Conservation (phyloP, 1,140 invertebrate genomes). For the Bombus superbus region DNA sequence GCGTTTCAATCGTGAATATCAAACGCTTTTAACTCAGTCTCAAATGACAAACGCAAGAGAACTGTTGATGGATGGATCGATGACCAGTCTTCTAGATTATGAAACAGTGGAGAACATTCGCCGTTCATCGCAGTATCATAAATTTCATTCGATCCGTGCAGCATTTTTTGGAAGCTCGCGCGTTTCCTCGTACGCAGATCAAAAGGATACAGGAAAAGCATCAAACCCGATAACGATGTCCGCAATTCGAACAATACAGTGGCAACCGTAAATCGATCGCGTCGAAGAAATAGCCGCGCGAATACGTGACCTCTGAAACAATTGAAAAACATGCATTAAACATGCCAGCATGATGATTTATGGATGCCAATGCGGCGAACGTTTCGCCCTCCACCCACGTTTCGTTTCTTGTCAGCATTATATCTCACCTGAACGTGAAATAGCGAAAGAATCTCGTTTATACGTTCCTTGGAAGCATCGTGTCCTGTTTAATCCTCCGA, state of each 20-base stretch:
- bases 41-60: background rate
- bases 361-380: background rate
- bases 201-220: constrained; percentile 8
- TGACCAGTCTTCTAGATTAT: background rate
- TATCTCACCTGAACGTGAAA: constrained; percentile 1
- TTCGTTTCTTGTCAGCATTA: background rate
- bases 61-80: background rate
- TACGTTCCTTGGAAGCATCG: background rate
- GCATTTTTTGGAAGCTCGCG: background rate
- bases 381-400: background rate
- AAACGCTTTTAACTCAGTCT: background rate
- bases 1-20: background rate
- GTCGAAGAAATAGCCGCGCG: constrained; percentile 34
- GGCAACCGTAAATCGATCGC: constrained; percentile 41
- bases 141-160: background rate
- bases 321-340: constrained; percentile 72
- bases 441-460: background rate
- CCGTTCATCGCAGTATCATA: background rate
- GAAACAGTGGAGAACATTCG: background rate
- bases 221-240: constrained; percentile 33
- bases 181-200: background rate
- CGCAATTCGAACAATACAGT: constrained; percentile 33
- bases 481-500: fast-evolving
- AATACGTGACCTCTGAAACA: constrained; percentile 53
- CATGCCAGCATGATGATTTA: constrained; percentile 62